A percentile compares a stretch with the other conserved stretches of the same genome.
Conservation (phyloP, 2,888 invertebrate genomes). For the Halictus quadricinctus region DNA sequence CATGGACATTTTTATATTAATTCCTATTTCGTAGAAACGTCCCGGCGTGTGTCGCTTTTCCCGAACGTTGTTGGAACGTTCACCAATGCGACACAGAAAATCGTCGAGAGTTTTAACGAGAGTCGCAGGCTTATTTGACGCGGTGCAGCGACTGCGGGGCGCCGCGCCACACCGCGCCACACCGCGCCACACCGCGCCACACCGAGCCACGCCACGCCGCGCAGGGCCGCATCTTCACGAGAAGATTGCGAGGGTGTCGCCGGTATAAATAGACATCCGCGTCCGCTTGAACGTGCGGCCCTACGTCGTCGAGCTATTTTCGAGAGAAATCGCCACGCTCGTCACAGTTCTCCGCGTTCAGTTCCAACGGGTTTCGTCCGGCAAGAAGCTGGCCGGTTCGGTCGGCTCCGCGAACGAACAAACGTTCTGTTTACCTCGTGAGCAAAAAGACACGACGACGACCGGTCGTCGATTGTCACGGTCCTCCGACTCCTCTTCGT, state of each 20-base stretch:
- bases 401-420: conserved; percentile 45
- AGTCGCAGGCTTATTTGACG: conserved; percentile 70
- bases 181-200: conserved; percentile 37
- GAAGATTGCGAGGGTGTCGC: conserved; percentile 61
- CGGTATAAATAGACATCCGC: conserved; percentile 75
- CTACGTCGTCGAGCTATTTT: conserved; percentile 72
- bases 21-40: not conserved
- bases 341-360: conserved; percentile 74
- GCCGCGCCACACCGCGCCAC: conserved; percentile 35
- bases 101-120: conserved; percentile 52
- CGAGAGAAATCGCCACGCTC: conserved; percentile 69
- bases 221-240: conserved; percentile 74
- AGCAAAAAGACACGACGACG: conserved; percentile 47
- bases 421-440: conserved; percentile 60
- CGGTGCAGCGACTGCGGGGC: conserved; percentile 55
- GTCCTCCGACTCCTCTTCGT: not conserved
- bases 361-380: conserved; percentile 69
- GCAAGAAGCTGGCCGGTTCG: conserved; percentile 43
- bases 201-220: conserved; percentile 25
- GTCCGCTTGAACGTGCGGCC: conserved; percentile 76
- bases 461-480: conserved; percentile 23
- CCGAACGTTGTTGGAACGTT: not conserved
- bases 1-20: not conserved
- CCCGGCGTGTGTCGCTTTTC: not conserved
- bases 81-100: conserved; percentile 10